Conservation (phyloP, 2,888 invertebrate genomes). For the Prostheceraeus crozeri region DNA sequence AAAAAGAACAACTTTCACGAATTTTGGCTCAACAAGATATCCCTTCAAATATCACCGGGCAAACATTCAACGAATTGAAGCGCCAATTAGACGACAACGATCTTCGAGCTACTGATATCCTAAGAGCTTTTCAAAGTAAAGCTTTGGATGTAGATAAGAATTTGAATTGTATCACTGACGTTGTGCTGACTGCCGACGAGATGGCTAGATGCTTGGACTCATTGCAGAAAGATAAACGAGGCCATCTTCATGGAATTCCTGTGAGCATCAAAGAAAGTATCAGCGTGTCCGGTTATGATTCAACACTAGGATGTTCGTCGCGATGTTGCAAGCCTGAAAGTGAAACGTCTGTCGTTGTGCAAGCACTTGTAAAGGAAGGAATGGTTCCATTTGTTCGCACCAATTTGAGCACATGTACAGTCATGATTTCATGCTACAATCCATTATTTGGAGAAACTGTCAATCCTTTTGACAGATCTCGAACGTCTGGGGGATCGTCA, state of each 20-base stretch:
- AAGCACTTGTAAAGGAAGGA: constrained; percentile 15
- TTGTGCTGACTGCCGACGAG: constrained; percentile 10
- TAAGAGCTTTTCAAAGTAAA: constrained; percentile 10
- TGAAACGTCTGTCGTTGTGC: constrained; percentile 20
- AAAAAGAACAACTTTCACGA: too few relatives aligned
- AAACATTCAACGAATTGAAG: too few relatives aligned
- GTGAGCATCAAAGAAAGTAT: constrained; percentile 11
- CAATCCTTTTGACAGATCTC: constrained; percentile 54
- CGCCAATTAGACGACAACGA: too few relatives aligned
- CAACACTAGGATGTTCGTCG: constrained; percentile 1
- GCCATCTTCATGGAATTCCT: constrained; percentile 23
- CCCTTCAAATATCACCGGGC: too few relatives aligned
- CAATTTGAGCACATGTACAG: constrained; percentile 15
- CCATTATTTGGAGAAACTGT: constrained; percentile 32
- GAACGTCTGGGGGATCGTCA: constrained; percentile 53
- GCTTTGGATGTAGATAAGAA: background rate
- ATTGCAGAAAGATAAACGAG: background rate
- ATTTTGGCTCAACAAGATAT: too few relatives aligned
- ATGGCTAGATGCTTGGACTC: background rate
- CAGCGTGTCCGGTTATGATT: constrained; percentile 25
- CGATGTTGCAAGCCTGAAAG: background rate
- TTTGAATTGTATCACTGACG: background rate
- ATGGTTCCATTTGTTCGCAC: constrained; percentile 28
- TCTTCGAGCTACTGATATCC: too few relatives aligned
- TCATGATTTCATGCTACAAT: constrained; percentile 18